Conservation (phyloP, 2,797 vertebrate genomes). For the Natrix natrix region DNA sequence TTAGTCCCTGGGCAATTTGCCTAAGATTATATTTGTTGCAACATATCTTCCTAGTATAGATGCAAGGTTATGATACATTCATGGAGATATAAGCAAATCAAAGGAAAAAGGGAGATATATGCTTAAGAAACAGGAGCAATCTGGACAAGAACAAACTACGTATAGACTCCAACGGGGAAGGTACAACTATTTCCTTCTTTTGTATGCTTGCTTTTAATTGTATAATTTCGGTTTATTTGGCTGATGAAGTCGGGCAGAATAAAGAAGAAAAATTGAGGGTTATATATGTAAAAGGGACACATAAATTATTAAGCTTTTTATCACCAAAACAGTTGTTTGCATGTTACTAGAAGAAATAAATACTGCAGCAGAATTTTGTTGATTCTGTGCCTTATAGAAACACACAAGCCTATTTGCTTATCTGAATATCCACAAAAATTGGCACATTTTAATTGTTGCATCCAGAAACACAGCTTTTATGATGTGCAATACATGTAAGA, state of each 20-base stretch:
- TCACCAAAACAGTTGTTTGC: not conserved
- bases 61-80: not conserved
- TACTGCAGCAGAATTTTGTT: not conserved
- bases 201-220: not conserved
- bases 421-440: not conserved
- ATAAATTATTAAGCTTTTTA: too few relatives aligned
- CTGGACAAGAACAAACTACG: not conserved
- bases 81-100: not conserved
- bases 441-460: not conserved
- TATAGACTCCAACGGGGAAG: not conserved
- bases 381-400: not conserved
- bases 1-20: not conserved
- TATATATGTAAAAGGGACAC: not conserved
- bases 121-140: not conserved
- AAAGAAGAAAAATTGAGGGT: not conserved
- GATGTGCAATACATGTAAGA: not conserved
- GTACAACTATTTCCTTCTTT: not conserved
- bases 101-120: not conserved
- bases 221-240: not conserved
- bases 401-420: not conserved
- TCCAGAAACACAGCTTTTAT: not conserved
- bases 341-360: not conserved
- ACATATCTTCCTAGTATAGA: not conserved
- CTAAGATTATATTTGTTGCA: not conserved
- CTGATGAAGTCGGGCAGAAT: not conserved